phyloP scores from a whole-genome alignment of 2,888 invertebrate species.

The Drosophila mulleri region DNA sequence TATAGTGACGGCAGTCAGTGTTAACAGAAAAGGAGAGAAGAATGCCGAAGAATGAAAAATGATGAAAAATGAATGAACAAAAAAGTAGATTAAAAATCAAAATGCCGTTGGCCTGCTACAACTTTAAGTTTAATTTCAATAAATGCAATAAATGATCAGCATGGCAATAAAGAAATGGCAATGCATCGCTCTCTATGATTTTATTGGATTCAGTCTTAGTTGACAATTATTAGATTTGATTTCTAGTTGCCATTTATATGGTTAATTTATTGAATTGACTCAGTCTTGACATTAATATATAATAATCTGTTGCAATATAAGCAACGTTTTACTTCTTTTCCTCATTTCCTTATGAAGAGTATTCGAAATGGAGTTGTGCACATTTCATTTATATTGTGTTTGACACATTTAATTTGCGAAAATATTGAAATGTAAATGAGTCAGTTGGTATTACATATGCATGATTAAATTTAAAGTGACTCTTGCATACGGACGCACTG shows the following conservation, averaged over 20 bases:
- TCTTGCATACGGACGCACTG: conserved; percentile 6
- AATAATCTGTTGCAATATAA: neutral
- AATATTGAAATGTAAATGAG: conserved; percentile 43
- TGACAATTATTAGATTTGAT: neutral
- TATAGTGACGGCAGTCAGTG: neutral
- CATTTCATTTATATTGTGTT: conserved; percentile 9
- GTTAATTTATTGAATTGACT: no score
- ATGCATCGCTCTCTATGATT: no score
- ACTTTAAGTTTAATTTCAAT: neutral
- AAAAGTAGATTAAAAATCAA: neutral
- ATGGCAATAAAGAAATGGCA: neutral
- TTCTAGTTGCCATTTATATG: neutral
- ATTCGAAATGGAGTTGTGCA: conserved; percentile 1
- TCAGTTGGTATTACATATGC: conserved; percentile 7
- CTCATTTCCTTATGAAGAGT: neutral
- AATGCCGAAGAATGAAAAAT: no score
- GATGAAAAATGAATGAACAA: no score
- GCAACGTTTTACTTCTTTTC: neutral
- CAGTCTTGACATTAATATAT: no score
- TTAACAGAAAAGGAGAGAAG: neutral
- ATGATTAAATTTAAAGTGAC: neutral
- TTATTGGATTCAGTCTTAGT: no score
- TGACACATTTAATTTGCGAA: conserved; percentile 37
- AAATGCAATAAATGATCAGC: neutral
- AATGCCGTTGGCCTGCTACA: neutral